Conservation (phyloP, 2,797 vertebrate species). For the Ataeniobius toweri region DNA sequence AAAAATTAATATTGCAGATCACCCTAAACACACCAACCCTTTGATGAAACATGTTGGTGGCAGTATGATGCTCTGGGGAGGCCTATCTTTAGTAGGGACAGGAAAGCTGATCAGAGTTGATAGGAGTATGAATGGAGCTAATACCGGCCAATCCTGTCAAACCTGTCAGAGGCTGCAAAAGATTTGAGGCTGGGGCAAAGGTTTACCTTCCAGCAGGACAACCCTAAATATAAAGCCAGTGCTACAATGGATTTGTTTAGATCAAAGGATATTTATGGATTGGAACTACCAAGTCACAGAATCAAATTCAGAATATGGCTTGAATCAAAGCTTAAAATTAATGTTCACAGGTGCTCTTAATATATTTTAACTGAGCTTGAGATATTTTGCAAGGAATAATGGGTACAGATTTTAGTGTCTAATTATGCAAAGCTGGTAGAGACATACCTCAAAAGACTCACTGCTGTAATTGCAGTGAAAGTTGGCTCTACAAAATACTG, state of each 20-base stretch:
- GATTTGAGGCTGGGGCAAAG: neutral
- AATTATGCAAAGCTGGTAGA: neutral
- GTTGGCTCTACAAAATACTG: neutral
- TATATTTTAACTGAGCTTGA: neutral
- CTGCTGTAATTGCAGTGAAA: neutral
- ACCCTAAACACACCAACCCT: too few species aligned
- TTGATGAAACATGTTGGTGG: neutral
- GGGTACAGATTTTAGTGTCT: neutral
- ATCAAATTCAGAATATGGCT: neutral
- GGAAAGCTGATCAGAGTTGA: neutral
- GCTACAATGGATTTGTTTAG: neutral
- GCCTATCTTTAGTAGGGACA: neutral
- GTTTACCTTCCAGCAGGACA: neutral
- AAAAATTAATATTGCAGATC: neutral
- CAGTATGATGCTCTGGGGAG: neutral
- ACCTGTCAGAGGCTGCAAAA: neutral
- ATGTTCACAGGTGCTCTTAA: neutral
- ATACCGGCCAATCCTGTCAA: neutral
- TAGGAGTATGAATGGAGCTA: neutral
- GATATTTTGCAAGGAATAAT: neutral
- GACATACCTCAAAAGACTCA: neutral
- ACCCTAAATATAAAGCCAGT: neutral
- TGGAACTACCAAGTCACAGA: neutral
- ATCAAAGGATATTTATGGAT: neutral
- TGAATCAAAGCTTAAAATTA: neutral